Evolutionary conservation across 2,113 vertebrate species (phyloP), one percentile per base, ranked within the genome.

Genomic region (Empidonax alnorum): DNA sequence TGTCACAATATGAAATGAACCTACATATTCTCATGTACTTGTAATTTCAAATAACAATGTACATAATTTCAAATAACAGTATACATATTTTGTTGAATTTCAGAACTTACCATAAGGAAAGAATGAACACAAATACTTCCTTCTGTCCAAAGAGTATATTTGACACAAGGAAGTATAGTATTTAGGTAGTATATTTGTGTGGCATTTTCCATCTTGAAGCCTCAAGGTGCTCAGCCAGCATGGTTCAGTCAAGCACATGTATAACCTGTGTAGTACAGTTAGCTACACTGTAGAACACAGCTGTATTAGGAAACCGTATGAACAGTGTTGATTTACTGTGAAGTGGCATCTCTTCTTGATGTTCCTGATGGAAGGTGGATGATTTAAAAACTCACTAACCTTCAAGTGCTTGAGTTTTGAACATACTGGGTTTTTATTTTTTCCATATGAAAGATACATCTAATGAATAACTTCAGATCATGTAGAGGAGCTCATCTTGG

Each of bases 151-250:
- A 69, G 76, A 93, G 72, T 92, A 5, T 50, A 9, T 13, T 50
- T 50, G 49, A 27, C 25, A 50, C 49, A 50, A 50, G 49, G 49
- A 50, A 50, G 49, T 50, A 27, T 50, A 50, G 25, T 50, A 50
- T 50, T 27, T 27, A 37, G 58, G 12, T 37, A 53, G 71, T 95
- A 78, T 71, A 24, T 67, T 55, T 33, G 37, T 50, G 63, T 42
- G n/a, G 39, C 13, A 37, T 78, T 81, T 96, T 93, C 77, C 65
- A 44, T 94, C 80, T 66, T 84, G 88, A 94, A 95, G 86, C 28
- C 55, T 79, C 72, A 66, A 90, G 53, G 67, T 93, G 37, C 35
- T 96, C 80, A 91, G 62, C 39, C 86, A 79, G 2, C 7, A 7
- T 74, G 62, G 46, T 84, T 89, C 69, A 81, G 87, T 85, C 91